Evolutionary conservation across 2,888 invertebrate species (phyloP).

Genomic region (Ophioninae sp.): DNA sequence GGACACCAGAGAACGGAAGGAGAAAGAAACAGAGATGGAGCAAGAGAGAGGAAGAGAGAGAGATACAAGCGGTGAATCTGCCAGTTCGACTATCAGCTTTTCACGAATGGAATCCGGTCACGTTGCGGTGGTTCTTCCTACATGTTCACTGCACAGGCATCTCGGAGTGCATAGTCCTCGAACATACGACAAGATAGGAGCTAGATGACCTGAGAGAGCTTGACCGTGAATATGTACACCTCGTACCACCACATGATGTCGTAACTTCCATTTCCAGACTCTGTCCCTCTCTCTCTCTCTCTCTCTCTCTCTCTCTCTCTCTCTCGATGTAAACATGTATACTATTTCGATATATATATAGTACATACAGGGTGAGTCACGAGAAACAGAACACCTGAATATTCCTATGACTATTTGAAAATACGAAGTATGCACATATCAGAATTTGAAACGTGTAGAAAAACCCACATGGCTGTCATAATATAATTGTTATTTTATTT

Average conservation of each 20-base stretch:
- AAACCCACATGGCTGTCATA: too few relatives aligned
- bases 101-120: slow-evolving; percentile 45
- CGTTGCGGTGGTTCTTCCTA: slow-evolving; percentile 37
- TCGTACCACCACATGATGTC: slow-evolving; percentile 39
- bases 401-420: too few relatives aligned
- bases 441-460: too few relatives aligned
- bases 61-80: slow-evolving; percentile 4
- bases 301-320: slow-evolving; percentile 20
- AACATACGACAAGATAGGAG: slow-evolving; percentile 12
- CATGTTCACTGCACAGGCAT: slow-evolving; percentile 11
- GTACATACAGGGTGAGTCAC: too few relatives aligned
- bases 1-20: neutral
- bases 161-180: slow-evolving; percentile 5
- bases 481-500: too few relatives aligned
- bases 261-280: slow-evolving; percentile 39
- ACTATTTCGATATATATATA: too few relatives aligned
- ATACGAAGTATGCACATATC: too few relatives aligned
- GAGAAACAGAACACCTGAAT: too few relatives aligned
- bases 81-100: slow-evolving; percentile 36
- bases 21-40: neutral
- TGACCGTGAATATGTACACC: slow-evolving; percentile 53
- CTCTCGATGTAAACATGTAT: neutral
- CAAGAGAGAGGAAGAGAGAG: neutral
- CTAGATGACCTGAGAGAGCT: slow-evolving; percentile 56
- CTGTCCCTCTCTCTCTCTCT: slow-evolving; percentile 13